Evolutionary conservation across 2,113 vertebrate genomes (phyloP).

Genomic region (Bos taurus): DNA sequence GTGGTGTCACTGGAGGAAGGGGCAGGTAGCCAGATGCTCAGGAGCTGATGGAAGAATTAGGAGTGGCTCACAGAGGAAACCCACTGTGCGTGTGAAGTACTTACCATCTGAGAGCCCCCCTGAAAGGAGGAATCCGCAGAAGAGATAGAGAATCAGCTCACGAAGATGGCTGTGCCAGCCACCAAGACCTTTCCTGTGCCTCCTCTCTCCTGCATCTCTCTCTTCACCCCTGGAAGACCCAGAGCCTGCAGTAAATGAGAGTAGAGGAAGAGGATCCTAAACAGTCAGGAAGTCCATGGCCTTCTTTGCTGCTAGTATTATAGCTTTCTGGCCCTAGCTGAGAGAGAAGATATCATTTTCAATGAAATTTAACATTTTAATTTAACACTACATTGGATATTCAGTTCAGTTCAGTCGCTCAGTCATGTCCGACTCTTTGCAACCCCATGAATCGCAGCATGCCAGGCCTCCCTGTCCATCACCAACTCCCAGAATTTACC

Average conservation of each 20-base stretch:
- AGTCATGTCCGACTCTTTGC: too few relatives aligned
- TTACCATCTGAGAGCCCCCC: background rate
- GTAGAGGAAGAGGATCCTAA: background rate
- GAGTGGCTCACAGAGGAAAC: background rate
- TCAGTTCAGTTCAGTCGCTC: background rate
- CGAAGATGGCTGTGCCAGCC: background rate
- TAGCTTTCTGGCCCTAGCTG: background rate
- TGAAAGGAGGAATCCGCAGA: background rate
- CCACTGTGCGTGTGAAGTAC: background rate
- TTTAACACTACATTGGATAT: background rate
- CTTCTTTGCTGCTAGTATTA: background rate
- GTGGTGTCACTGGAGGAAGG: background rate
- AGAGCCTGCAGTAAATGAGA: background rate
- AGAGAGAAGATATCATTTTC: background rate
- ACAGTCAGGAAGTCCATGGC: background rate
- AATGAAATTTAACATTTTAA: background rate
- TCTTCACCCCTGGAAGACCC: background rate
- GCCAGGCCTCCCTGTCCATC: too few relatives aligned
- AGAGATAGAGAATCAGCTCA: background rate
- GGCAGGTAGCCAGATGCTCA: background rate
- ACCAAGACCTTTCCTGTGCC: background rate
- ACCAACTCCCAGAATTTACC: too few relatives aligned
- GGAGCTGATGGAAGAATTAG: background rate
- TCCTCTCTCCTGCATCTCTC: background rate
- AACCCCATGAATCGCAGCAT: too few relatives aligned